phyloP scores from a whole-genome alignment of 2,888 invertebrate species.

The Heliconius ethilla region DNA sequence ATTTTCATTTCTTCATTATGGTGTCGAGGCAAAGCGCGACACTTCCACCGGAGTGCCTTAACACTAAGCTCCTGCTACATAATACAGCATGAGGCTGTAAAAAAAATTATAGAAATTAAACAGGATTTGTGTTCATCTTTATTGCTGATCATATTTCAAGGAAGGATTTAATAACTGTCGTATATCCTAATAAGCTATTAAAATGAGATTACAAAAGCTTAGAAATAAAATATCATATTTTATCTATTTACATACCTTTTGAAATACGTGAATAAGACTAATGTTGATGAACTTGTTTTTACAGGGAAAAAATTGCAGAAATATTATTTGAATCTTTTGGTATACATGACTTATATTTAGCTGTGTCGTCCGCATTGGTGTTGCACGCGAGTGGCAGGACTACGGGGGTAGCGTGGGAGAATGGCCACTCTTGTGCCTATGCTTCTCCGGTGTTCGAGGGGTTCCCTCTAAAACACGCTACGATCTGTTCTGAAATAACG shows the following conservation, averaged over 20 bases:
- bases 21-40: too few relatives aligned
- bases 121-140: too few relatives aligned
- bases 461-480: conserved; percentile 91
- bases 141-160: too few relatives aligned
- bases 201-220: too few relatives aligned
- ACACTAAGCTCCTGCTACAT: too few relatives aligned
- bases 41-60: too few relatives aligned
- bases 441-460: conserved; percentile 82
- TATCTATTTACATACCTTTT: not conserved
- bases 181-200: too few relatives aligned
- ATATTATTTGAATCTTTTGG: conserved; percentile 82
- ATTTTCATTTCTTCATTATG: too few relatives aligned
- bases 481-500: conserved; percentile 90
- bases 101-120: too few relatives aligned
- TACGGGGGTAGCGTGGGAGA: conserved; percentile 78
- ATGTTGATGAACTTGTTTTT: not conserved
- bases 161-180: too few relatives aligned
- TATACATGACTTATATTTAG: conserved; percentile 75
- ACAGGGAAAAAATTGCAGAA: conserved; percentile 84
- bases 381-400: conserved; percentile 79
- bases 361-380: conserved; percentile 71
- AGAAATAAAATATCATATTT: not conserved
- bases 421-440: conserved; percentile 74
- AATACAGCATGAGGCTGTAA: too few relatives aligned
- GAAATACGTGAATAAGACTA: not conserved